phyloP scores from a whole-genome alignment of 2,797 vertebrate species.

The Syndactyla subalaris region DNA sequence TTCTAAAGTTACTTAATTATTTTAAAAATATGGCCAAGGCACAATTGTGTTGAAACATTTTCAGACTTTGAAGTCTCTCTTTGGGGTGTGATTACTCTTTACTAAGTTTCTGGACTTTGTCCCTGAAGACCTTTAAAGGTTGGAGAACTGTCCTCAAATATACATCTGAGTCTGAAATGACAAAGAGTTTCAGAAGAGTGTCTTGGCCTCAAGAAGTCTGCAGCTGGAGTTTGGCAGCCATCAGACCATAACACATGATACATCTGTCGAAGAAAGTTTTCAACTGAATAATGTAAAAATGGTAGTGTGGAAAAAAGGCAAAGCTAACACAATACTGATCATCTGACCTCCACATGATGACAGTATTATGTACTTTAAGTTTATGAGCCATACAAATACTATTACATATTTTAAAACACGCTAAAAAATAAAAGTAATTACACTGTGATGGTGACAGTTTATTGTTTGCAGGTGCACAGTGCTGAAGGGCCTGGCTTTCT shows the following conservation, averaged over 20 bases:
- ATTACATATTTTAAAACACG: conserved; percentile 46
- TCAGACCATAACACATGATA: conserved; percentile 27
- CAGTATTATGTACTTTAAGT: conserved; percentile 58
- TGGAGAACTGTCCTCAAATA: background rate
- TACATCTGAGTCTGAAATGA: background rate
- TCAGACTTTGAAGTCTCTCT: background rate
- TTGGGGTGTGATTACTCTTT: background rate
- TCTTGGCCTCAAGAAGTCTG: conserved; percentile 29
- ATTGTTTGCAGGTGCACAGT: conserved; percentile 42
- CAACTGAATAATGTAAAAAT: conserved; percentile 40
- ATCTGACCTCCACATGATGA: conserved; percentile 50
- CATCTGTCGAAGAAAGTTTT: conserved; percentile 38
- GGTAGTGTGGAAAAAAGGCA: conserved; percentile 29
- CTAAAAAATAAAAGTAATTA: conserved; percentile 44
- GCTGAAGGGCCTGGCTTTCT: background rate
- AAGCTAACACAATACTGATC: conserved; percentile 32
- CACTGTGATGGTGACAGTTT: conserved; percentile 41
- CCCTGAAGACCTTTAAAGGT: background rate
- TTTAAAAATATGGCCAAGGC: background rate
- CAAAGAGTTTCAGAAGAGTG: conserved; percentile 32
- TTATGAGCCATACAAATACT: conserved; percentile 55
- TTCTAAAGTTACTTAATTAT: background rate
- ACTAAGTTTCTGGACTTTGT: background rate
- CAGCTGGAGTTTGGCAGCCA: conserved; percentile 64
- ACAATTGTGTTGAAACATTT: background rate